Evolutionary conservation across 2,113 vertebrate genomes (phyloP), one percentile per base, ranked within the genome.

Genomic region (Pagrus major): DNA sequence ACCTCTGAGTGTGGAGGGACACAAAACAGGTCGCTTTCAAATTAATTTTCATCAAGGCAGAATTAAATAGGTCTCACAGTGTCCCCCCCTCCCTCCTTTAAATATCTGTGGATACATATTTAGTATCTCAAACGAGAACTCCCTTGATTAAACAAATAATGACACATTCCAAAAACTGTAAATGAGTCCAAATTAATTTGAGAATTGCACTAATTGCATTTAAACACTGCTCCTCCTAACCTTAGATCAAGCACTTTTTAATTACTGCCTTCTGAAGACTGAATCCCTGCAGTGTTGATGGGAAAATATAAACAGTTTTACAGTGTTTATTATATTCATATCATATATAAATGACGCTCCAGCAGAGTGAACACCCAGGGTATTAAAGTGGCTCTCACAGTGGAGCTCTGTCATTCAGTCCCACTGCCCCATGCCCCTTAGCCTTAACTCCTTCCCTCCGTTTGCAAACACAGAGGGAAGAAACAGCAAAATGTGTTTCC

Each of bases 401-500:
- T 92, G 91, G 84, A 90, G 94, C 93, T 93, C 90, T 95, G 95
- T 95, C 95, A 94, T 95, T 96, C 94, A 92, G 93, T 92, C 87
- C 64, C 52, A 8, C 23, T 56, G 56, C 81, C 80, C 79, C 72
- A 3, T 80, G 74, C 59, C 85, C 79, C 67, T 83, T 69, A 25
- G 58, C 77, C 81, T 80, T 8, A 66, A 76, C 84, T 83, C 86
- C 56, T 79, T 85, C 82, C 86, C 84, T 81, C 71, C 51, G 75
- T 86, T 91, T 88, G 21, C 82, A 91, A 92, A 93, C 89, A 73
- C 44, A 49, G 78, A 91, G 90, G 90, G 83, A 90, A 92, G 94
- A 95, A 94, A 95, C 95, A 94, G 92, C 95, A 93, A 96, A 97
- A 98, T 98, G 96, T 98, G 97, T 98, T 99, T 99, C 97, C 97